Base-by-base conservation (phyloP, 2,113 vertebrate species). In the Galeopterus variegatus region DNA sequence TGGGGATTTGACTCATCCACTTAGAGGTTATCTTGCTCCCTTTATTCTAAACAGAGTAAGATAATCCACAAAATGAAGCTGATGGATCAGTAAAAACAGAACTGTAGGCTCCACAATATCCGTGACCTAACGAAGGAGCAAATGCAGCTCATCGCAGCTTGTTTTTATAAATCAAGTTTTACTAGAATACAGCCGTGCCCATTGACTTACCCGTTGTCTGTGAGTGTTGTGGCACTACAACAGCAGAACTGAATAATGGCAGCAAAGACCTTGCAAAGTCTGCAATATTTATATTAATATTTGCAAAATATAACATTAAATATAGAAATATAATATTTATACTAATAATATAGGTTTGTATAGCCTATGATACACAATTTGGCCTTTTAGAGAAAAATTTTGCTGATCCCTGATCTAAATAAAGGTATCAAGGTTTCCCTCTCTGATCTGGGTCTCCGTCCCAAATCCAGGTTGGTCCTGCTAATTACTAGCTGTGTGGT, bases 1-100 rank as follows among this genome's bases (percentile, higher is more conserved):
- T 60, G 17, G 17, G 15, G 58, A 95, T 50, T 96, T 62, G 58
- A 81, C 10, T 76, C 67, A 88, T 33, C 24, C 23, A 72, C 41
- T 72, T 80, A 70, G 31, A 82, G 8, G 86, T 79, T 58, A 75
- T 58, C 19, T 79, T 90, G 33, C 15, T 94, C 31, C 45, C 48
- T 48, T 81, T 81, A 64, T 70, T 86, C 75, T 88, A 88, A 95
- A 23, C 18, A 87, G 56, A 90, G 36, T 54, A 67, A 91, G 45
- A 60, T 8, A 90, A 83, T 21, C 18, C 65, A 60, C n/a, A 97
- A 95, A 96, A 60, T 48, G 36, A 90, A 58, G 28, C 10, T 65
- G 13, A 67, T 52, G 45, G 23, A 45, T 93, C 62, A 94, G 58
- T 60, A 73, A 77, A 93, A 87, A 82, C 14, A 86, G 10, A 69